Evolutionary conservation across 2,888 invertebrate genomes (phyloP).

Genomic region (Cylloceria caligata): DNA sequence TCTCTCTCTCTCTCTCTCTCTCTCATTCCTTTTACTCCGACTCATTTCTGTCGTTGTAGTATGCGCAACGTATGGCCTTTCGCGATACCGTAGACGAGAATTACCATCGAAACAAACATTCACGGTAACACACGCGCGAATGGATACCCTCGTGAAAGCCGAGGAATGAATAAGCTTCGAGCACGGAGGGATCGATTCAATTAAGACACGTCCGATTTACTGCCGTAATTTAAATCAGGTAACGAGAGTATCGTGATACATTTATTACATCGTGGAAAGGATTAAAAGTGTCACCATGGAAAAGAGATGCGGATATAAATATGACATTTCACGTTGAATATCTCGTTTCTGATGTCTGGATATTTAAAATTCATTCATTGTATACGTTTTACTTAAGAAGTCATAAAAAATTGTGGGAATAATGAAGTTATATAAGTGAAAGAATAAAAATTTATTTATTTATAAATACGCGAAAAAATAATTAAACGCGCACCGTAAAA

Average conservation of each 20-base stretch:
- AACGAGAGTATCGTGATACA: slow-evolving; percentile 14
- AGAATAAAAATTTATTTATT: not conserved
- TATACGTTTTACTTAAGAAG: not conserved
- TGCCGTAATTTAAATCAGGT: slow-evolving; percentile 34
- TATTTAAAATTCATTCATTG: not conserved
- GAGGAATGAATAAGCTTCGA: slow-evolving; percentile 36
- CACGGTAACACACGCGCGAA: not conserved
- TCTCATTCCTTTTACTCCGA: not conserved
- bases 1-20: too few relatives aligned
- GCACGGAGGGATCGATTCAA: slow-evolving; percentile 45
- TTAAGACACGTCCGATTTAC: slow-evolving; percentile 46
- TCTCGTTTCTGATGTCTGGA: not conserved
- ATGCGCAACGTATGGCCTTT: not conserved
- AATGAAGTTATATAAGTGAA: not conserved
- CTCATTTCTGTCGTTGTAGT: slow-evolving; percentile 18
- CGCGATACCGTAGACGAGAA: slow-evolving; percentile 32
- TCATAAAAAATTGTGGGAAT: not conserved
- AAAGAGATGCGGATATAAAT: not conserved
- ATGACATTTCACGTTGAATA: not conserved
- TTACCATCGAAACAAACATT: slow-evolving; percentile 16
- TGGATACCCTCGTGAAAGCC: slow-evolving; percentile 21
- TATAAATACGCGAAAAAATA: too few relatives aligned
- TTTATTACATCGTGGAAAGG: not conserved
- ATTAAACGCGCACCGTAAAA: too few relatives aligned
- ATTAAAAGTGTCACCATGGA: not conserved